Evolutionary conservation across 2,113 vertebrate genomes (phyloP), one percentile per base, ranked within the genome.

Genomic region (Mixornis gularis): DNA sequence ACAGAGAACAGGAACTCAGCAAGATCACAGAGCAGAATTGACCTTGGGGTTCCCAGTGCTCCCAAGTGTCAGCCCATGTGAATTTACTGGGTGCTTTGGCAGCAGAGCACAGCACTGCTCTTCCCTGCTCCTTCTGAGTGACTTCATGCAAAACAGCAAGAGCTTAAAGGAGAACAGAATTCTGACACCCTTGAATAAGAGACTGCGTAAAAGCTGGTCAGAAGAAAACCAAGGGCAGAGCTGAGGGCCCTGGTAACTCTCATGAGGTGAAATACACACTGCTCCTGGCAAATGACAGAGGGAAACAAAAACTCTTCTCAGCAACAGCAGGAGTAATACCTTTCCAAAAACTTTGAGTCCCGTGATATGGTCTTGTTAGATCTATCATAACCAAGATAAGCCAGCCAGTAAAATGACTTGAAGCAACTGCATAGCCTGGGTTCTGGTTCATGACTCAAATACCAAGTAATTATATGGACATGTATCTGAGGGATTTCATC

Each of bases 131-230:
- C n/a, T 26, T 56, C 44, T 7, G 18, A 74, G 2, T 5, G 25
- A 72, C 32, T 85, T 82, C 26, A 66, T 13, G 13, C 10, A 53
- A 40, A 92, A 78, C 7, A 89, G 41, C 49, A 76, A 56, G 36
- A 89, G 19, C 13, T 55, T 34, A 71, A 79, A 89, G 24, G 19
- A 76, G 63, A 68, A 77, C 2, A 5, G 21, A 36, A 73, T 85
- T 93, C 60, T 83, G 55, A 80, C 27, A 77, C 18, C n/a, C 26
- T 55, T 82, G 32, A 82, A 65, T 32, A 69, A 64, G 32, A 53
- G 58, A 65, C 24, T 7, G 8, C 0, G 0, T 38, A 85, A 92
- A 85, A 90, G 11, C 38, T 1, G 1, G 17, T 12, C 25, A 17
- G 49, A 44, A 79, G 12, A 79, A 73, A 70, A 55, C 7, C 65